Conservation (phyloP, 2,113 vertebrate genomes). For the Nanorana parkeri region DNA sequence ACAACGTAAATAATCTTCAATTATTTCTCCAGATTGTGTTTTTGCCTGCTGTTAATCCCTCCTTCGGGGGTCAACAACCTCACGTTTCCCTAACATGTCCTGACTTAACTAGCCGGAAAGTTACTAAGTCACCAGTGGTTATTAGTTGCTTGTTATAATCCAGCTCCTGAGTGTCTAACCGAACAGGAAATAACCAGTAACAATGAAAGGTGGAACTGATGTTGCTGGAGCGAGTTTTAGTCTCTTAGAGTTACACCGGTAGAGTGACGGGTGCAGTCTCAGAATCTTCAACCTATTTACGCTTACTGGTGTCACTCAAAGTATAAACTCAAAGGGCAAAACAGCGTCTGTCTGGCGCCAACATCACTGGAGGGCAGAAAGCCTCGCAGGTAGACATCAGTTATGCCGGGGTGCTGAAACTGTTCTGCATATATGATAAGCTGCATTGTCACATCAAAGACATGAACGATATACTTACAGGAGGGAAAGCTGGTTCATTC, state of each 20-base stretch:
- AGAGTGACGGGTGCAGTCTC: conserved; percentile 11
- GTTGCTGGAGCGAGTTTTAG: conserved; percentile 4
- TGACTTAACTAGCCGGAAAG: conserved; percentile 12
- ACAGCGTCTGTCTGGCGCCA: conserved; percentile 45
- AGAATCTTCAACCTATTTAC: conserved; percentile 11
- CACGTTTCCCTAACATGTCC: conserved; percentile 17
- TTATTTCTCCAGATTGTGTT: neutral
- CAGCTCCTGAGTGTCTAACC: conserved; percentile 2
- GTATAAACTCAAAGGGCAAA: conserved; percentile 34
- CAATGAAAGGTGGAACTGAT: conserved; percentile 18
- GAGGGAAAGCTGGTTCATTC: conserved; percentile 98
- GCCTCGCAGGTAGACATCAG: conserved; percentile 10
- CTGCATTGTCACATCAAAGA: conserved; percentile 1
- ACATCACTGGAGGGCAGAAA: conserved; percentile 47
- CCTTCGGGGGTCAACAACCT: conserved; percentile 15
- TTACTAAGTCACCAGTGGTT: conserved; percentile 30
- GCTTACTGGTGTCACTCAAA: conserved; percentile 38
- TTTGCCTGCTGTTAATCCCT: conserved; percentile 19
- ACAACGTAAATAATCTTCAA: neutral
- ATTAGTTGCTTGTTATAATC: conserved; percentile 29
- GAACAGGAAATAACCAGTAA: conserved; percentile 27
- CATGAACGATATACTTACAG: conserved; percentile 80
- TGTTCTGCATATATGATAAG: conserved; percentile 21
- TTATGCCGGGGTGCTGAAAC: neutral
- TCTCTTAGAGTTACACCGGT: conserved; percentile 16